phyloP scores from a whole-genome alignment of 1,140 invertebrate species.

The Euura lappo region DNA sequence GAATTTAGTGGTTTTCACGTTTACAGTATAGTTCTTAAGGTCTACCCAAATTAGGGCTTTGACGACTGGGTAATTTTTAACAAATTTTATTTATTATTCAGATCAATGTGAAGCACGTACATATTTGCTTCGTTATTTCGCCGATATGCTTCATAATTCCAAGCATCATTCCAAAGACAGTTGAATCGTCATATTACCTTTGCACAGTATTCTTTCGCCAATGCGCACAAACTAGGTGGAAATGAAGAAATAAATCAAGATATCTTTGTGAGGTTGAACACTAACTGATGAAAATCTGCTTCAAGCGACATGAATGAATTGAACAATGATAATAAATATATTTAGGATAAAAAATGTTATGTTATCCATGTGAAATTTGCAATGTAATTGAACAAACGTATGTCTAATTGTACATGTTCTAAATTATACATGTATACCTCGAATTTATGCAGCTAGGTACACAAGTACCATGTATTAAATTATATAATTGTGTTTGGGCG shows the following conservation, averaged over 20 bases:
- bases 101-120: neutral
- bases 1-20: neutral
- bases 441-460: no score
- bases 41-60: no score
- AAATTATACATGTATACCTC: no score
- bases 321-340: neutral
- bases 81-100: no score
- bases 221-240: neutral
- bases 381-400: neutral
- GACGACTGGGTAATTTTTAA: no score
- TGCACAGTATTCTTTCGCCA: neutral
- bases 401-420: neutral
- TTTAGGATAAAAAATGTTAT: neutral
- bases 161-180: slow-evolving; percentile 3
- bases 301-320: neutral
- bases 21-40: no score
- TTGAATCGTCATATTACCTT: neutral
- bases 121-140: neutral
- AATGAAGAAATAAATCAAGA: neutral
- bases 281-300: neutral
- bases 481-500: no score
- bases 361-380: neutral
- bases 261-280: neutral
- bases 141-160: neutral
- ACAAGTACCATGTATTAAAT: no score